phyloP scores from a whole-genome alignment of 2,888 invertebrate genomes.

The Phasia obesa region DNA sequence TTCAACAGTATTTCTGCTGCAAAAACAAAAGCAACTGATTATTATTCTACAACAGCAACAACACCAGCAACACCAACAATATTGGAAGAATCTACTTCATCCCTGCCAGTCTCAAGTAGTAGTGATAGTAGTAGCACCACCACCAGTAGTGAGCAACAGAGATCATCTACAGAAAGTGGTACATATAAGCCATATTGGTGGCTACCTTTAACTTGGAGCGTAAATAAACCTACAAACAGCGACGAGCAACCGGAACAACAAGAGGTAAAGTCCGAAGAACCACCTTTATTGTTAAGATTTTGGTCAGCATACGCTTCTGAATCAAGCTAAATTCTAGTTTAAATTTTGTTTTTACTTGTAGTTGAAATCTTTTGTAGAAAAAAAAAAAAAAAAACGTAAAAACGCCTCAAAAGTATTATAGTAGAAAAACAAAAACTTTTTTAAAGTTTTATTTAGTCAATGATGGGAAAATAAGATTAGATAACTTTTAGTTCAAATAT shows the following conservation, averaged over 20 bases:
- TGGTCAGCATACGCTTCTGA: slow-evolving; percentile 76
- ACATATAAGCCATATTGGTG: slow-evolving; percentile 80
- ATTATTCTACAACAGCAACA: slow-evolving; percentile 55
- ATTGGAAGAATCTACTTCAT: slow-evolving; percentile 62
- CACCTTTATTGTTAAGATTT: slow-evolving; percentile 79
- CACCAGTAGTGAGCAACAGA: neutral
- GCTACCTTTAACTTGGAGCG: slow-evolving; percentile 80
- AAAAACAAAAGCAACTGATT: slow-evolving; percentile 43
- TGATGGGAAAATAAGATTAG: slow-evolving; percentile 35
- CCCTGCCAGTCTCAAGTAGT: slow-evolving; percentile 20
- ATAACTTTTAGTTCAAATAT: slow-evolving; percentile 30
- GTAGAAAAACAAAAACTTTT: slow-evolving; percentile 18
- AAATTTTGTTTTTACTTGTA: slow-evolving; percentile 59
- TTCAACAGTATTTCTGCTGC: slow-evolving; percentile 52
- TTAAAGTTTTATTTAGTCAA: slow-evolving; percentile 54
- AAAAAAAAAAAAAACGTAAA: slow-evolving; percentile 43
- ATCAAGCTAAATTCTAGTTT: slow-evolving; percentile 70
- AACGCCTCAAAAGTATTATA: slow-evolving; percentile 69
- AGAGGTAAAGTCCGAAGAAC: slow-evolving; percentile 71
- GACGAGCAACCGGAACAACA: slow-evolving; percentile 15
- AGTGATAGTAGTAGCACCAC: slow-evolving; percentile 2
- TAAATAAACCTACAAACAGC: slow-evolving; percentile 71
- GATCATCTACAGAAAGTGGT: slow-evolving; percentile 50
- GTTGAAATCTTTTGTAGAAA: slow-evolving; percentile 56
- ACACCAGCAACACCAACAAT: slow-evolving; percentile 62